Evolutionary conservation across 2,888 invertebrate genomes (phyloP), one percentile per base, ranked within the genome.

Genomic region (Zygogramma bicolorata): DNA sequence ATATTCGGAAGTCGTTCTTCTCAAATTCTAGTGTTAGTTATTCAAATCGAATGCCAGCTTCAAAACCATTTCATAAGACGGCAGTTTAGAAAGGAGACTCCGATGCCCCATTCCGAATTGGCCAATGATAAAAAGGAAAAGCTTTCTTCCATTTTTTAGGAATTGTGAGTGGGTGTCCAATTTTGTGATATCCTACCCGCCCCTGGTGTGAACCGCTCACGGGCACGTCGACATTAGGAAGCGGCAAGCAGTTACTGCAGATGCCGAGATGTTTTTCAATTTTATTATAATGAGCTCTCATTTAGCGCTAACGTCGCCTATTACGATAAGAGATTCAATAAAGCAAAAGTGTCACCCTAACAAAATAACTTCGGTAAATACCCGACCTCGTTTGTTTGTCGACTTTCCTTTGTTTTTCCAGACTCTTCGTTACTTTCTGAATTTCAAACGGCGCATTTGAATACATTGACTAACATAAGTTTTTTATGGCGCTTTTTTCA

Each of bases 241-340:
- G 46, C 18, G 10, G 8, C 20, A 20, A 27, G 53, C 53, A 25
- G 53, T 53, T 25, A 53, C 53, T 27, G 75, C 77, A 77, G 78
- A 79, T 76, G 80, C 76, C 73, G 77, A 76, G 81, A 80, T 80
- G 82, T 83, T 84, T 84, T 84, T 80, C 82, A 82, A 83, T 84
- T 83, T 83, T 84, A 84, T 82, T 84, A 83, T 84, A 84, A 84
- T 82, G 83, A 83, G 82, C 74, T 66, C 83, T 82, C 84, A 81
- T 84, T 84, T 84, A 80, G 78, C 78, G 79, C 81, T 82, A 82
- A 81, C 82, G 82, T 79, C 77, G 74, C 80, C 81, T 82, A 82
- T 84, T 84, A 84, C 79, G 84, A 84, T 83, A 83, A 81, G 83
- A 81, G 81, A 83, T 84, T 83, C 84, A 83, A 84, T 84, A 84